A percentile compares a stretch with the other conserved stretches of the same genome.
Conservation (phyloP, 53 echinoderm and acorn worm genomes). For the Actinopyga echinites region DNA sequence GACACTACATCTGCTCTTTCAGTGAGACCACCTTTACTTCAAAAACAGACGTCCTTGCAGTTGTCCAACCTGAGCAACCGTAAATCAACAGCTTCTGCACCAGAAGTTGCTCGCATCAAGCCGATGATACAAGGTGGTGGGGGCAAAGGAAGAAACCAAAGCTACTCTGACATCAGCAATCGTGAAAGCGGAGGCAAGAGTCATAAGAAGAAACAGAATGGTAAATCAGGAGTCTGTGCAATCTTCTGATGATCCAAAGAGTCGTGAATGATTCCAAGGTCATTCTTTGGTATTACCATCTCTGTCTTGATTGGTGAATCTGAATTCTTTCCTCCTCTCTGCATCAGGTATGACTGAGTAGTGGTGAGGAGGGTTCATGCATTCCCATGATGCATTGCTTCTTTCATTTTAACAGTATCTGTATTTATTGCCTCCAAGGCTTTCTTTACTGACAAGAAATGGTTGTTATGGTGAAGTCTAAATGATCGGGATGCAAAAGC, state of each 20-base stretch:
- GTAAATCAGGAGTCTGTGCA: conserved; percentile 91
- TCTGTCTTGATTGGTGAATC: neutral
- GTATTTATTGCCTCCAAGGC: too few species aligned
- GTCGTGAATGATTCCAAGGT: neutral
- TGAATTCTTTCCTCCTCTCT: neutral
- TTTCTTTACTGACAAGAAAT: too few species aligned
- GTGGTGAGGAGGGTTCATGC: too few species aligned
- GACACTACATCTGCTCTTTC: conserved; percentile 66
- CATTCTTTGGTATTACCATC: neutral
- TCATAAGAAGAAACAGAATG: conserved; percentile 81
- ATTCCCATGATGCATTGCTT: too few species aligned
- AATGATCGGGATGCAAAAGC: too few species aligned
- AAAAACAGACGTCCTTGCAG: conserved; percentile 88
- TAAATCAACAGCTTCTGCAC: conserved; percentile 51
- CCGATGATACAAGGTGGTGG: conserved; percentile 51
- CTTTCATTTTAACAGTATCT: too few species aligned
- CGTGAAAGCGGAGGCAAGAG: conserved; percentile 32
- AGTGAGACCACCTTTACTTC: conserved; percentile 89
- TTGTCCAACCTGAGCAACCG: conserved; percentile 83
- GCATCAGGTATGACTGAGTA: neutral
- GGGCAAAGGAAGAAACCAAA: conserved; percentile 79
- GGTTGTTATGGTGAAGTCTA: too few species aligned
- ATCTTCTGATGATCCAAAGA: conserved; percentile 54
- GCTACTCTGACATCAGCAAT: conserved; percentile 80
- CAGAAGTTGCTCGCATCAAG: conserved; percentile 59